Conservation (phyloP, 2,888 invertebrate genomes). For the Nemurella pictetii region DNA sequence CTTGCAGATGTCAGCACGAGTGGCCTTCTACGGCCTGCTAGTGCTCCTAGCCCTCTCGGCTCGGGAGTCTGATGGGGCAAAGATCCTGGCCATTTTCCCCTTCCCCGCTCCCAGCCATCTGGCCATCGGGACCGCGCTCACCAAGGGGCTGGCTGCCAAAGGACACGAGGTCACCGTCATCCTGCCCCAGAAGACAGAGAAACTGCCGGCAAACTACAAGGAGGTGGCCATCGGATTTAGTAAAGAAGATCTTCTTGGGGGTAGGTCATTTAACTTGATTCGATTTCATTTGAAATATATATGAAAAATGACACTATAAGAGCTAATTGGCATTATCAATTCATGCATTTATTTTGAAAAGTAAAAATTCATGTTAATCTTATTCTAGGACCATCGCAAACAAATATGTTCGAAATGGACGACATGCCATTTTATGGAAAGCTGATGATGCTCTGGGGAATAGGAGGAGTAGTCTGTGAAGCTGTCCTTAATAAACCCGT, state of each 20-base stretch:
- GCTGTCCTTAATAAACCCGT: neutral
- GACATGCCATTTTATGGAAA: neutral
- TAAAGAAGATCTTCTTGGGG: neutral
- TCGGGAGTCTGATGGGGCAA: neutral
- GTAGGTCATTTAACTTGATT: too few species aligned
- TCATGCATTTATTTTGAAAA: neutral
- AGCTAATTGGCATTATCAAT: neutral
- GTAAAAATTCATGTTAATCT: neutral
- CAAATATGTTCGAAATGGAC: neutral
- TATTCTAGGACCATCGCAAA: neutral
- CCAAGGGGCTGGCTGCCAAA: conserved; percentile 52
- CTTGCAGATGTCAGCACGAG: neutral
- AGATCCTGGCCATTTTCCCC: conserved; percentile 54
- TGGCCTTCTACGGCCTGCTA: neutral
- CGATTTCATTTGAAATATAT: neutral
- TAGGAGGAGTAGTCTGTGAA: conserved; percentile 17
- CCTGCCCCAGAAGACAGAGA: neutral
- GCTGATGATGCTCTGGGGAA: conserved; percentile 16
- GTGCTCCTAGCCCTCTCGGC: neutral
- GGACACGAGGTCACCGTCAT: conserved; percentile 53
- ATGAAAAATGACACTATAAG: neutral
- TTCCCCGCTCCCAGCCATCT: conserved; percentile 56
- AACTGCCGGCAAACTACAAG: neutral
- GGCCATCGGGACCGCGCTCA: conserved; percentile 53
- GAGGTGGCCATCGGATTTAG: neutral